Evolutionary conservation across 2,888 invertebrate genomes (phyloP), one percentile per base, ranked within the genome.

Genomic region (Xestobium rufovillosum): DNA sequence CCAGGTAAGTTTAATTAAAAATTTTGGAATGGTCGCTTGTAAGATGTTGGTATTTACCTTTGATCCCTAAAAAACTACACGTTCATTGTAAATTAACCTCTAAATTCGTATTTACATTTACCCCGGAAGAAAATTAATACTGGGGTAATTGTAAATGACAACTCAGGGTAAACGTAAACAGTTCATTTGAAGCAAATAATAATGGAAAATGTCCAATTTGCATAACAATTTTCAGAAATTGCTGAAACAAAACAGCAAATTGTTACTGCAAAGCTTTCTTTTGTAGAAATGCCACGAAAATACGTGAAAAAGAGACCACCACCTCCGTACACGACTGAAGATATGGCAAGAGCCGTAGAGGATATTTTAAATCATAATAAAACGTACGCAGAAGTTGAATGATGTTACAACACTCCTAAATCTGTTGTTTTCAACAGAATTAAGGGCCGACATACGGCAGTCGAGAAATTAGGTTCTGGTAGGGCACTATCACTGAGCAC

Each of bases 1-100:
- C 37, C 34, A 41, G 38, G 38, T 41, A 26, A 31, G 38, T 41
- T 41, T 41, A 41, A 41, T 41, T 41, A 41, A 41, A n/a, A n/a
- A n/a, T n/a, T n/a, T n/a, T n/a, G n/a, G n/a, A n/a, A n/a, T n/a
- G n/a, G n/a, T n/a, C n/a, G 38, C 38, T 38, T 31, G 26, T 38
- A 41, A 37, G 38, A 38, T 38, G 34, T 38, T n/a, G n/a, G n/a
- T n/a, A n/a, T n/a, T n/a, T n/a, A n/a, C n/a, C n/a, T n/a, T n/a
- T n/a, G n/a, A n/a, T n/a, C n/a, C n/a, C n/a, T n/a, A n/a, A n/a
- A n/a, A n/a, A n/a, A n/a, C n/a, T n/a, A n/a, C n/a, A n/a, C n/a
- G n/a, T n/a, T n/a, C n/a, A n/a, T n/a, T 6, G 23, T 19, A 8
- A 19, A 19, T 6, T 8, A 19, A 8, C 23, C n/a, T 19, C 23